Percentiles rank a stretch among this genome's conserved stretches.
phyloP scores from a whole-genome alignment of 1,140 invertebrate species.

The Cardiocondyla obscurior region DNA sequence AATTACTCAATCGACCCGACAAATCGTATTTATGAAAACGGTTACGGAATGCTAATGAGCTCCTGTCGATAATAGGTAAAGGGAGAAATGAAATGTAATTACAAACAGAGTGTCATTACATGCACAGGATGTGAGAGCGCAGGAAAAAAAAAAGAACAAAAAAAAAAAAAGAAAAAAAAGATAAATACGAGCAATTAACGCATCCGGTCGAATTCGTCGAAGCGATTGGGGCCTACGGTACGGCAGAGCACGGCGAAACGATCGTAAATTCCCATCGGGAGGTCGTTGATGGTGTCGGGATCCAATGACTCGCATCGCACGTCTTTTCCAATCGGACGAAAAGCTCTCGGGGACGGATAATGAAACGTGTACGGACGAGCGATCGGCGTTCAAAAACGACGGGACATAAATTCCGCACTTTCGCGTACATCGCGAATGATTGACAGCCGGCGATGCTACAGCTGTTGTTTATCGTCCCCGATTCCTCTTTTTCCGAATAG shows the following conservation, averaged over 20 bases:
- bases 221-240: constrained; percentile 5
- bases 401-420: constrained; percentile 52
- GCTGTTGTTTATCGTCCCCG: constrained; percentile 44
- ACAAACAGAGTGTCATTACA: constrained; percentile 28
- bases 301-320: constrained; percentile 27
- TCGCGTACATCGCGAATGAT: constrained; percentile 38
- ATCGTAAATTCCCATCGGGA: constrained; percentile 35
- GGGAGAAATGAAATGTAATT: constrained; percentile 8
- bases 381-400: constrained; percentile 38
- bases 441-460: constrained; percentile 53
- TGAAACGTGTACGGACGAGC: constrained; percentile 42
- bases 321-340: constrained; percentile 56
- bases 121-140: not conserved
- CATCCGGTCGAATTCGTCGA: constrained; percentile 17
- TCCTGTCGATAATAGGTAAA: not conserved
- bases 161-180: too few relatives aligned
- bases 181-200: constrained; percentile 42
- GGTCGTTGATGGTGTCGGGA: not conserved
- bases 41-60: constrained; percentile 6
- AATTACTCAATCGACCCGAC: not conserved
- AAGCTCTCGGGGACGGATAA: constrained; percentile 51
- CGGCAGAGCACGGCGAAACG: constrained; percentile 14
- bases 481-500: constrained; percentile 21
- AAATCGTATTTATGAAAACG: not conserved
- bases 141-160: constrained; percentile 30